Percentiles rank a stretch among this genome's conserved stretches.
phyloP scores from a whole-genome alignment of 2,113 vertebrate species.

The Trogon melanurus region DNA sequence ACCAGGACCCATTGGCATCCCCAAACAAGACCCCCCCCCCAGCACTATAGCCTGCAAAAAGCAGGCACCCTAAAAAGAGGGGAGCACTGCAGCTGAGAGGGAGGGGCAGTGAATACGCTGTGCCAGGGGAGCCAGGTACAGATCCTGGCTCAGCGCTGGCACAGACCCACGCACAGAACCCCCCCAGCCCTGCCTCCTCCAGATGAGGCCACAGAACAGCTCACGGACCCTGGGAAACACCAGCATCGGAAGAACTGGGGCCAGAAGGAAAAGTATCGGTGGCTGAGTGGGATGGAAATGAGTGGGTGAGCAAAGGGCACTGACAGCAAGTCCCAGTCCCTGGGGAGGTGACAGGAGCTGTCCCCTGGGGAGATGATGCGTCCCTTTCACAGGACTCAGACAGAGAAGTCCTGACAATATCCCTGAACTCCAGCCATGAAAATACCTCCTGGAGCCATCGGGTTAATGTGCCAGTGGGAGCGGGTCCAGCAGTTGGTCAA shows the following conservation, averaged over 20 bases:
- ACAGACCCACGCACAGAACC: neutral
- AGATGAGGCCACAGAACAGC: neutral
- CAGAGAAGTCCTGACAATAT: neutral
- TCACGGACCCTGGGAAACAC: slow-evolving; percentile 4
- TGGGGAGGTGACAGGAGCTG: neutral
- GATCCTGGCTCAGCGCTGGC: neutral
- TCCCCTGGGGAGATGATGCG: neutral
- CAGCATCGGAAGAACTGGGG: neutral
- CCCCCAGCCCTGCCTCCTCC: neutral
- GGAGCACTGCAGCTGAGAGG: neutral
- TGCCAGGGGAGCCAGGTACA: accelerated
- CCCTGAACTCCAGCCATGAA: neutral
- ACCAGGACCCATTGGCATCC: neutral
- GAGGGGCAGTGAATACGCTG: neutral
- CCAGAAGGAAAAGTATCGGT: neutral
- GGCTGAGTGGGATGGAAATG: neutral
- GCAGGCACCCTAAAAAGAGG: neutral
- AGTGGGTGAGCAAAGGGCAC: neutral
- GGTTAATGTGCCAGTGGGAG: neutral
- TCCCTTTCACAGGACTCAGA: neutral
- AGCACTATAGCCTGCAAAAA: neutral
- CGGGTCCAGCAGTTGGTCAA: accelerated
- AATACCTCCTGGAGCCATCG: neutral
- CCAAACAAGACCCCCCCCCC: neutral
- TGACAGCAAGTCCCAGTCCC: neutral